These are phyloP conservation scores for Mnemiopsis leidyi DNA, from an alignment of 37 sponge, comb jelly and placozoan genomes.

Conservation along the genomic window DNA sequence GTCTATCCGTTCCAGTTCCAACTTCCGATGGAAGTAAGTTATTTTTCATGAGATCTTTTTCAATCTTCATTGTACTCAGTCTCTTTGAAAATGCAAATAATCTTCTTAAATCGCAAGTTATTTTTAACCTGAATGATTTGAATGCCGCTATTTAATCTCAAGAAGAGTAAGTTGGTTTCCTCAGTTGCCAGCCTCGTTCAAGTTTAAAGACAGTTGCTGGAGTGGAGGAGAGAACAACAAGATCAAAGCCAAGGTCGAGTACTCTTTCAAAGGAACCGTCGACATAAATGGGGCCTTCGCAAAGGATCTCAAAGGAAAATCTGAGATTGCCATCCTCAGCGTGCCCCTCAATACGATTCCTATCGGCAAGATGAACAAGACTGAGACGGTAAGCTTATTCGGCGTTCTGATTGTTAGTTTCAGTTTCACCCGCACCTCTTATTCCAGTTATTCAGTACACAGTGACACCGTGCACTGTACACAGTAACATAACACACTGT, in stretches of 20 bases:
- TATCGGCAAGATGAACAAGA: slow-evolving; percentile 1
- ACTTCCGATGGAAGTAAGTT: slow-evolving; percentile 43
- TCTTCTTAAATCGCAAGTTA: no score
- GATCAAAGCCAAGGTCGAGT: slow-evolving; percentile 36
- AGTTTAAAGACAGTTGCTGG: slow-evolving; percentile 12
- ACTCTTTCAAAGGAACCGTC: slow-evolving; percentile 31
- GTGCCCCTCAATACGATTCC: slow-evolving; percentile 14
- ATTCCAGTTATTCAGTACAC: no score
- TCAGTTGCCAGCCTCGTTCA: slow-evolving; percentile 33
- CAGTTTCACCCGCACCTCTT: no score
- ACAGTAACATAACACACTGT: no score
- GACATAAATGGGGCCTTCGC: slow-evolving; percentile 23
- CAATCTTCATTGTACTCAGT: no score
- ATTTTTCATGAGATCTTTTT: no score
- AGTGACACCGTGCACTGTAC: no score
- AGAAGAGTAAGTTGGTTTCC: no score
- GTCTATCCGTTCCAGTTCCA: slow-evolving; percentile 38
- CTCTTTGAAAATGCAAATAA: no score
- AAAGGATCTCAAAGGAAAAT: slow-evolving; percentile 27
- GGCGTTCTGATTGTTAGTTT: no score
- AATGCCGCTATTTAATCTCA: no score
- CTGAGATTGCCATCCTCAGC: background rate
- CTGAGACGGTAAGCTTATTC: background rate
- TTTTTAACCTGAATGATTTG: no score
- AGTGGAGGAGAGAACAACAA: background rate